Base-by-base conservation (phyloP, 2,797 vertebrate species). In the Phataginus tetradactyla region DNA sequence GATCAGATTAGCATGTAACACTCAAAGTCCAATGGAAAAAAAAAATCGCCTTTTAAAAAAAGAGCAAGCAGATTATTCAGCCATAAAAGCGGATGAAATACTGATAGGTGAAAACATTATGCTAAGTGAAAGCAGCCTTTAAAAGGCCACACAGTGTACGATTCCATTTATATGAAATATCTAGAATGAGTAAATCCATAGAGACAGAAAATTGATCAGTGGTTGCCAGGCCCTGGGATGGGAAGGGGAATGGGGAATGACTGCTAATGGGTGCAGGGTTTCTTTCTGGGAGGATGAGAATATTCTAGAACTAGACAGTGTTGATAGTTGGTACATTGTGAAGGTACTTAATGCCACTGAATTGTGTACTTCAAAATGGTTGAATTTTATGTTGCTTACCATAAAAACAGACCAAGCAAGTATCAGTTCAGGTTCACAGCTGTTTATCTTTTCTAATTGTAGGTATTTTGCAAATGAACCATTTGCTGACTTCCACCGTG, bases 401-500 rank as follows among this genome's bases (percentile, higher is more conserved):
- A 49, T 87, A 72, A 66, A 61, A 34, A 53, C 34, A 37, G 27
- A 23, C 39, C 45, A 71, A 42, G 61, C 25, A 84, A 80, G 45
- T 59, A 23, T 6, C 23, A 49, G 1, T 37, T 78, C 27, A 9
- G 5, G 37, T 34, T 69, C 45, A 45, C 17, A 86, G 18, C 51
- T 85, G 3, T 37, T 80, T 34, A 3, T 87, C 78, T 87, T 3
- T 51, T 89, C 14, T 45, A 57, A 11, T 20, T 3, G 0, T 85
- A 99, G 99, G 98, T 99, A 99, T 98, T 99, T 99, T 92, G 99
- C 99, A 96, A 99, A 99, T 0, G 99, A 99, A 97, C 99, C 99
- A 0, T 99, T 99, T 51, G 99, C 99, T 0, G 99, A 99, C 97
- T 98, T 99, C 87, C 99, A 99, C 88, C 99, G 99, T 0, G 99